Percentiles rank a stretch among this genome's conserved stretches.
Evolutionary conservation across 2,113 vertebrate genomes (phyloP).

Genomic region (Tupaia tana): DNA sequence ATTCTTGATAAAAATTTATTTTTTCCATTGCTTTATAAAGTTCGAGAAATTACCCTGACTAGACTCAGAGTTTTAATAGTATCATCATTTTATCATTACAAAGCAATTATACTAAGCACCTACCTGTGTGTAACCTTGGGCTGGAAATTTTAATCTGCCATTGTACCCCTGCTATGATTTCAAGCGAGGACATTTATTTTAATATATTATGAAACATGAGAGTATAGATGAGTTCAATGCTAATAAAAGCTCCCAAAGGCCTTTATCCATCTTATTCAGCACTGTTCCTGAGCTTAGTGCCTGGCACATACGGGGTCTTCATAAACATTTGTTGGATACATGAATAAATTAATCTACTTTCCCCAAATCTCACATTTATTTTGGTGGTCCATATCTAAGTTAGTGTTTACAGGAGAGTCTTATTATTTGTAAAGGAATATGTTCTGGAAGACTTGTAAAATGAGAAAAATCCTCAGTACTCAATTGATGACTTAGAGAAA

Average conservation of each 20-base stretch:
- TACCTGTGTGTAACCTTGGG: conserved; percentile 73
- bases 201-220: conserved; percentile 61
- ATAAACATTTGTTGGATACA: conserved; percentile 38
- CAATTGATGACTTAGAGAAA: not conserved
- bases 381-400: not conserved
- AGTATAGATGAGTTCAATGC: conserved; percentile 18
- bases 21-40: conserved; percentile 69
- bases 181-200: conserved; percentile 69
- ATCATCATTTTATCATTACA: conserved; percentile 74
- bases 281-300: not conserved
- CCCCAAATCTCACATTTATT: not conserved
- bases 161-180: conserved; percentile 62
- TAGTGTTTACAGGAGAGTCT: not conserved
- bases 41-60: conserved; percentile 67
- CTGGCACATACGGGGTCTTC: not conserved
- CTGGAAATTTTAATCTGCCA: conserved; percentile 59
- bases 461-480: not conserved
- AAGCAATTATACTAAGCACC: conserved; percentile 73
- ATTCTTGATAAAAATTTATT: conserved; percentile 68
- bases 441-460: conserved; percentile 30
- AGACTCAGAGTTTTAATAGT: conserved; percentile 73
- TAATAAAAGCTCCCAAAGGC: conserved; percentile 41
- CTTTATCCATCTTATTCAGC: conserved; percentile 43
- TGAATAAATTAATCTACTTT: not conserved
- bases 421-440: conserved; percentile 3